Evolutionary conservation across 2,888 invertebrate species (phyloP).

Genomic region (Leucophenga maculata): DNA sequence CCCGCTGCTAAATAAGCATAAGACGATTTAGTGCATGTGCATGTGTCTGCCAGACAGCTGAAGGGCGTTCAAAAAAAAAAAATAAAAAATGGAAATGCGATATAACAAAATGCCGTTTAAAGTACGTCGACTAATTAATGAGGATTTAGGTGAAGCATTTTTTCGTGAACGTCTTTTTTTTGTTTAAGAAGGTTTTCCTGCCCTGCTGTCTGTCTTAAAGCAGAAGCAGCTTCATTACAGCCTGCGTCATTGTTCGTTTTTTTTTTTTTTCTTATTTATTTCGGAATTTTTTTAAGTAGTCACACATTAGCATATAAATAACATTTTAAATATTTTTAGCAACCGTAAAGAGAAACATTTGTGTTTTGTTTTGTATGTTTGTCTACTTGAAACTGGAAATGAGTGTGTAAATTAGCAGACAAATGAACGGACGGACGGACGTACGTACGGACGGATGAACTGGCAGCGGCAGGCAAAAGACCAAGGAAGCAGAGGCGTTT

Average conservation of each 20-base stretch:
- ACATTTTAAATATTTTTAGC: conserved; percentile 63
- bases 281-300: conserved; percentile 34
- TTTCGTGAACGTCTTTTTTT: conserved; percentile 7
- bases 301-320: conserved; percentile 63
- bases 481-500: neutral
- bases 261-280: neutral
- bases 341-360: neutral
- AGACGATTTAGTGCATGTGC: neutral
- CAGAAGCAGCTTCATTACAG: conserved; percentile 3
- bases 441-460: no score
- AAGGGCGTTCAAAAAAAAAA: neutral
- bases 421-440: no score
- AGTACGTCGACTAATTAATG: conserved; percentile 66
- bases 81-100: conserved; percentile 24
- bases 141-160: conserved; percentile 59
- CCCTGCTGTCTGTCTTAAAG: conserved; percentile 44
- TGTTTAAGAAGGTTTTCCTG: neutral
- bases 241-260: neutral
- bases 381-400: neutral
- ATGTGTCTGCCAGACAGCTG: neutral
- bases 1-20: neutral
- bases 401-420: conserved; percentile 20
- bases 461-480: neutral
- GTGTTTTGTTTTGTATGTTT: neutral
- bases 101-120: conserved; percentile 57